Base-by-base conservation (phyloP, 1,140 invertebrate genomes). In the Lerema accius region DNA sequence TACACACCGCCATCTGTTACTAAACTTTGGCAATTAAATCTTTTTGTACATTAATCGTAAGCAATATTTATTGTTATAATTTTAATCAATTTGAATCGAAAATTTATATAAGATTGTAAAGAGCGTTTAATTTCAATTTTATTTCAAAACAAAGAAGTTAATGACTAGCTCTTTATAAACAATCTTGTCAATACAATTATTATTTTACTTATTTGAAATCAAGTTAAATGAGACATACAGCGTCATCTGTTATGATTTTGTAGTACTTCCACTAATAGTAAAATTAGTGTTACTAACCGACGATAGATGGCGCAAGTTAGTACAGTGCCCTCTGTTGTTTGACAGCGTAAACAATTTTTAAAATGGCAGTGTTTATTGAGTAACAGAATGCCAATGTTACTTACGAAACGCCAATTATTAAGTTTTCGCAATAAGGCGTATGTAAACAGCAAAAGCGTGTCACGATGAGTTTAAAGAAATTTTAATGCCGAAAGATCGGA, bases 391-490 rank as follows among this genome's bases (percentile, higher is more conserved):
- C 19, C 56, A 60, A 48, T 37, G 23, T 45, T 32, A 10, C 26
- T 60, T 60, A 23, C 56, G 32, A 60, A 35, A 60, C 32, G 11
- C 15, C 45, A 60, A 60, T 60, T 60, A 60, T 46, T 48, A 58
- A 28, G 43, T 60, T 49, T 60, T 48, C 43, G 43, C 32, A 60
- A 60, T 48, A 39, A 13, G 35, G 50, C 50, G 17, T 17, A 23
- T 53, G 50, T 53, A 53, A 39, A 53, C 37, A 40, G 43, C 19
- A 60, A 48, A 60, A 60, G 28, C 43, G 56, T 59, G 56, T 60
- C 56, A 60, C 16, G 32, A 58, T 46, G 40, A 48, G 26, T 48
- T 59, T 16, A 48, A 59, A 43, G 13, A 48, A n/a, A n/a, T n/a
- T n/a, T n/a, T n/a, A 60, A 48, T 23, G 23, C 56, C 16, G 15